Base-by-base conservation (phyloP, 1,140 invertebrate genomes). In the Bathynomus jamesi region DNA sequence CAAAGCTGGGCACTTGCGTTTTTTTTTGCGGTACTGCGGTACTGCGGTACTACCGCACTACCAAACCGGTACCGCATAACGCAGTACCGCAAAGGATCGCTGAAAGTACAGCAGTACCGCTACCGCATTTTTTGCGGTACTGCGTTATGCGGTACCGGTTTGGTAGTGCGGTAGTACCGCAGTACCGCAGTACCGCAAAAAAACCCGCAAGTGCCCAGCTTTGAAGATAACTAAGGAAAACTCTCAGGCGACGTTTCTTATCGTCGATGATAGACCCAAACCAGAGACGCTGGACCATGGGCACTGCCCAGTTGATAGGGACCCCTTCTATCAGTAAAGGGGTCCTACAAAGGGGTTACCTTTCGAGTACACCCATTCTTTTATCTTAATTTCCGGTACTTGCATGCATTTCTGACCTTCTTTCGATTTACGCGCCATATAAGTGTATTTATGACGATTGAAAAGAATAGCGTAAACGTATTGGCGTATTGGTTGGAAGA, bases 391-490 rank as follows among this genome's bases (percentile, higher is more conserved):
- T 68, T 90, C 88, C 71, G 87, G 86, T n/a, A 85, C 80, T 73
- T 85, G 79, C 72, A 70, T 67, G 70, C 72, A 70, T 32, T 74
- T 67, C 11, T 68, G 1, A 81, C 74, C 76, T 82, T 82, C 68
- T 83, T 83, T 72, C 21, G 70, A 70, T 61, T 76, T 76, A 30
- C 74, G 70, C 21, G 70, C 67, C 67, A 64, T 73, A 68, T 73
- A 94, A 30, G 88, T 87, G 68, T 90, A 86, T 82, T 94, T 91
- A 82, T 93, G 90, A 77, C 93, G 85, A 82, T 95, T 95, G 80
- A 95, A 94, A 0, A 95, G 82, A 78, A 95, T 92, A 4, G 91
- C 93, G 82, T 95, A 96, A 0, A 95, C 89, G 81, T 90, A 90
- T 81, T 94, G 91, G 24, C 94, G 82, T 1, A 95, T 85, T 3